Evolutionary conservation across 2,888 invertebrate genomes (phyloP), one percentile per base, ranked within the genome.

Genomic region (Oscheius onirici): DNA sequence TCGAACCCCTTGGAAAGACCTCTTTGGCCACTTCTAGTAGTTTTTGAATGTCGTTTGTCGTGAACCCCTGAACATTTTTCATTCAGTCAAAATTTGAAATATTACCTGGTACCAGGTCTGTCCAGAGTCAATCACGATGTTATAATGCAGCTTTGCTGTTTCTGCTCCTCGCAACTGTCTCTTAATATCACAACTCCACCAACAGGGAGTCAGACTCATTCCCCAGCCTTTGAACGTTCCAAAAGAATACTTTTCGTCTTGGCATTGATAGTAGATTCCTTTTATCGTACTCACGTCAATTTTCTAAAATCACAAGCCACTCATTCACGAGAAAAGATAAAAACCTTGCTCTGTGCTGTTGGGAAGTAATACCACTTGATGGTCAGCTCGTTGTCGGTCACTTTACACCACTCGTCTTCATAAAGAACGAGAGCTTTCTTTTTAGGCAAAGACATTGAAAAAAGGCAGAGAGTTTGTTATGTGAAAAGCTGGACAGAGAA

Each of bases 121-220:
- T 41, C 58, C 58, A 40, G 10, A 34, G 58, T 58, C 58, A n/a
- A 58, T 58, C 6, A 58, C 58, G 11, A 58, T 41, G 41, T 58
- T n/a, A 24, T 22, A 58, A 40, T 58, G 22, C 26, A 22, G 6
- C 15, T 6, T 28, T n/a, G 34, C 57, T n/a, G n/a, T 57, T n/a
- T 61, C 61, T 26, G 3, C 17, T 22, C 24, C 26, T 24, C 61
- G 13, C 44, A 46, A 15, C 20, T 58, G 58, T 20, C 58, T 74
- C 44, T 54, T 41, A 5, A 68, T 68, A 34, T 74, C 74, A 49
- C 74, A 74, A 6, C 67, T 67, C 74, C 74, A 74, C 74, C 74
- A 74, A n/a, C 60, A 61, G 34, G 71, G 71, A 2, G 65, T 46
- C 17, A 69, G 46, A 10, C 71, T 67, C 74, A 71, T 74, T 49